Evolutionary conservation across 2,888 invertebrate genomes (phyloP), one percentile per base, ranked within the genome.

Genomic region (Dynastes hyllus): DNA sequence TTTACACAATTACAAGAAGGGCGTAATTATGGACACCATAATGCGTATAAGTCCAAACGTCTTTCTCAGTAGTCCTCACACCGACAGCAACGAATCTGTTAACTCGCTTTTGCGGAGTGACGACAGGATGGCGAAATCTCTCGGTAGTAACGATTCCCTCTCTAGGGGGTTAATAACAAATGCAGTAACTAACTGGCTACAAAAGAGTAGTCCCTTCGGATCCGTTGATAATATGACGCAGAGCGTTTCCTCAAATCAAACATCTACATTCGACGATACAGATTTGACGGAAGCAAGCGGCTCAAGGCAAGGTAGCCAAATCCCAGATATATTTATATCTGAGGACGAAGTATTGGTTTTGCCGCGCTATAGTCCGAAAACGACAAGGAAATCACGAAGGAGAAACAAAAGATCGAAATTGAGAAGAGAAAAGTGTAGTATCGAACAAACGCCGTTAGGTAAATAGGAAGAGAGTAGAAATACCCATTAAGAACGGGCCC

Each of bases 181-280:
- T 58, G 89, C 89, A 45, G 89, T 89, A 9, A 84, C 86, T 40
- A 86, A 86, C 80, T 89, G 89, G 89, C 81, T 89, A 67, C 85
- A 87, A 61, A 86, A 82, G 79, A 86, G 88, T 8, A 87, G 86
- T 78, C 85, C 86, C 3, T 87, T 87, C 77, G 84, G 85, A 78
- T 88, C 87, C 0, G 81, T 81, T 1, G 88, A 88, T 13, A 82
- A 79, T 45, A 78, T 80, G 79, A 80, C 79, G 22, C 82, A 81
- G 78, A 80, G 80, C 40, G 32, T 70, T 16, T 76, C 75, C 13
- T 77, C 83, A 32, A 84, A 84, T 76, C 82, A 78, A 53, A 83
- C 85, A 78, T 85, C 85, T 11, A 76, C 86, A 45, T 84, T 81
- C 78, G 86, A 86, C 65, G 87, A 86, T 55, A 85, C 84, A 65